A percentile compares a stretch with the other conserved stretches of the same genome.
These are phyloP conservation scores for Macrophya alboannulata DNA, from an alignment of 2,888 invertebrate species.

Conservation along the genomic window DNA sequence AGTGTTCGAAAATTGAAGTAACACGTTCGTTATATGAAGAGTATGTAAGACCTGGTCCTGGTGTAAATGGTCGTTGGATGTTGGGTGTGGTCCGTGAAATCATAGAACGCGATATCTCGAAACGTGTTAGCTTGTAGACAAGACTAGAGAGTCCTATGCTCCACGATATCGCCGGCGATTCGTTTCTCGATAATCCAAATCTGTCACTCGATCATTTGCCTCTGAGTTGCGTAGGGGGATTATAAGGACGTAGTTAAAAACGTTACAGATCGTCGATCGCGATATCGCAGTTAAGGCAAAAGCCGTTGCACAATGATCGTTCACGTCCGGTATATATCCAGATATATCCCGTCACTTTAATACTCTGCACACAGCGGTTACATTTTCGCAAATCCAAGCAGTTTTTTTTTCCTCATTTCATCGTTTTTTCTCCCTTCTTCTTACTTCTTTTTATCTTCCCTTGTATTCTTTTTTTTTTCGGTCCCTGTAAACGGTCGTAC, in stretches of 20 bases:
- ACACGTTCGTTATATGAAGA: not conserved
- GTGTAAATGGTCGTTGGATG: not conserved
- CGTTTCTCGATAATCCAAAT: not conserved
- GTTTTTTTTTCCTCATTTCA: too few relatives aligned
- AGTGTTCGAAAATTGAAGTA: slow-evolving; percentile 23
- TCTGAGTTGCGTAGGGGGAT: not conserved
- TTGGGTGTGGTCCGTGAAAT: slow-evolving; percentile 14
- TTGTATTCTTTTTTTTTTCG: slow-evolving; percentile 2
- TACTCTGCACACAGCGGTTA: slow-evolving; percentile 17
- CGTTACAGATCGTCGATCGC: not conserved
- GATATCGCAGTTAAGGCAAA: not conserved
- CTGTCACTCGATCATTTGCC: not conserved
- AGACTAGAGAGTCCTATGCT: not conserved
- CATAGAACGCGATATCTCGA: slow-evolving; percentile 1
- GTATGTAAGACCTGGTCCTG: not conserved
- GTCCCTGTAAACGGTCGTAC: slow-evolving; percentile 36
- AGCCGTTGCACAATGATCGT: slow-evolving; percentile 27
- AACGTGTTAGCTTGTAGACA: not conserved
- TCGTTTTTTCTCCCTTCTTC: not conserved
- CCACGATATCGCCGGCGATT: not conserved
- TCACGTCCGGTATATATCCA: not conserved
- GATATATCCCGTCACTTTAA: not conserved
- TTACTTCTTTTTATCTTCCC: not conserved
- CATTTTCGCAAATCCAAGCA: slow-evolving; percentile 43
- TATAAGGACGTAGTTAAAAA: not conserved